Conservation (phyloP, 2,113 vertebrate genomes). For the Gambusia affinis region DNA sequence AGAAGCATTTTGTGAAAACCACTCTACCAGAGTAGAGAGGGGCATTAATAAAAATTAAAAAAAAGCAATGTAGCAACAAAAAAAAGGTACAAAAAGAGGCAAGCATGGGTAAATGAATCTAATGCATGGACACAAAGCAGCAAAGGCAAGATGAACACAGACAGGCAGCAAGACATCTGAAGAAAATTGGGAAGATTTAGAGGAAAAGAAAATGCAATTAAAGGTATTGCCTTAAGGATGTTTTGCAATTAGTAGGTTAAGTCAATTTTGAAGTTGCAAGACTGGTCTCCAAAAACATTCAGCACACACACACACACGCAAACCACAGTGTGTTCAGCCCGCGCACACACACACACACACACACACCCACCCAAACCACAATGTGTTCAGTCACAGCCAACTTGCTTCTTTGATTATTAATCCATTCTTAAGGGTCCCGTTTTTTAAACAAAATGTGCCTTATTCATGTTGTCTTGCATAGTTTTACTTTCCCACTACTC, state of each 20-base stretch:
- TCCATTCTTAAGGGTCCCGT: too few relatives aligned
- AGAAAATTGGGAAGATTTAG: conserved; percentile 22
- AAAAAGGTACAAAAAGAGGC: not conserved
- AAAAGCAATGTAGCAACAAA: conserved; percentile 4
- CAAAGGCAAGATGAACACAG: not conserved
- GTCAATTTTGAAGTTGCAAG: too few relatives aligned
- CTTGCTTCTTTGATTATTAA: too few relatives aligned
- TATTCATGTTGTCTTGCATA: too few relatives aligned
- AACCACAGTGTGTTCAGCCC: too few relatives aligned
- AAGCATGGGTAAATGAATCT: not conserved
- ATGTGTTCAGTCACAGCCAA: too few relatives aligned
- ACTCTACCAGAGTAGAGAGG: conserved; percentile 3
- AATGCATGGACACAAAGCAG: conserved; percentile 6
- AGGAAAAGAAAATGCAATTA: conserved; percentile 17
- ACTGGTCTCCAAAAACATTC: too few relatives aligned
- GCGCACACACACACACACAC: too few relatives aligned
- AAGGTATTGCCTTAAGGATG: conserved; percentile 35
- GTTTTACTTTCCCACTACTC: not conserved
- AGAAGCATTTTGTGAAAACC: conserved; percentile 9
- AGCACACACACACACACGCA: too few relatives aligned
- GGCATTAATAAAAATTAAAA: not conserved
- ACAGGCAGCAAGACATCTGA: not conserved
- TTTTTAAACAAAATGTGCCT: too few relatives aligned
- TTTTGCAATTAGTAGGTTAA: too few relatives aligned
- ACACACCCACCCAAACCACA: too few relatives aligned